These are phyloP conservation scores for Psittacula cyanocephala DNA, from an alignment of 2,113 vertebrate genomes.

Conservation along the genomic window DNA sequence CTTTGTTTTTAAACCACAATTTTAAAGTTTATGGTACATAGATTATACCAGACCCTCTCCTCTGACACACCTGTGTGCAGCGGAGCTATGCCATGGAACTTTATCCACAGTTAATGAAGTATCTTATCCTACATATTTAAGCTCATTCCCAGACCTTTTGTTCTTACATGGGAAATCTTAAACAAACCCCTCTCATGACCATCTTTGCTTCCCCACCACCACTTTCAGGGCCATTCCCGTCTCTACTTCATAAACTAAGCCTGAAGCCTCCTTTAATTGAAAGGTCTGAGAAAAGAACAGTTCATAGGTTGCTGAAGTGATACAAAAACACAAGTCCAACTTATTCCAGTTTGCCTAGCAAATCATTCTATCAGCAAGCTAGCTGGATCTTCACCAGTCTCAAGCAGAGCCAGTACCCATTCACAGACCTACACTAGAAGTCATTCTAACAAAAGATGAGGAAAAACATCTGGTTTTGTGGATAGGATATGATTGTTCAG, in stretches of 20 bases:
- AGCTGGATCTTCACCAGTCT: not conserved
- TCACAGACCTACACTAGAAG: not conserved
- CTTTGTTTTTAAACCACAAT: not conserved
- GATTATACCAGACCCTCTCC: not conserved
- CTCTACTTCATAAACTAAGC: not conserved
- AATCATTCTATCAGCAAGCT: not conserved
- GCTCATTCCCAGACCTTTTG: not conserved
- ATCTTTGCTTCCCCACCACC: not conserved
- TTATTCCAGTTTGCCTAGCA: not conserved
- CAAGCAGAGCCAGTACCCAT: not conserved
- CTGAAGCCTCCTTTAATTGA: not conserved
- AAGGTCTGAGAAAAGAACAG: not conserved
- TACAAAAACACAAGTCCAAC: not conserved
- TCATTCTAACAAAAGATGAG: not conserved
- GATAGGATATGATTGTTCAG: not conserved
- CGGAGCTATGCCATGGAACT: not conserved
- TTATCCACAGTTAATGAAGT: not conserved
- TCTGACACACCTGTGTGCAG: not conserved
- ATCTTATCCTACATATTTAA: not conserved
- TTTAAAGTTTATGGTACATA: not conserved
- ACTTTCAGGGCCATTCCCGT: not conserved
- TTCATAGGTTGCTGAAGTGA: not conserved
- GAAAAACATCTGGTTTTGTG: not conserved
- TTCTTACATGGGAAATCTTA: not conserved
- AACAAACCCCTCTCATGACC: not conserved